These are phyloP conservation scores for Gallinago media DNA, from an alignment of 2,113 vertebrate genomes.

Conservation along the genomic window DNA sequence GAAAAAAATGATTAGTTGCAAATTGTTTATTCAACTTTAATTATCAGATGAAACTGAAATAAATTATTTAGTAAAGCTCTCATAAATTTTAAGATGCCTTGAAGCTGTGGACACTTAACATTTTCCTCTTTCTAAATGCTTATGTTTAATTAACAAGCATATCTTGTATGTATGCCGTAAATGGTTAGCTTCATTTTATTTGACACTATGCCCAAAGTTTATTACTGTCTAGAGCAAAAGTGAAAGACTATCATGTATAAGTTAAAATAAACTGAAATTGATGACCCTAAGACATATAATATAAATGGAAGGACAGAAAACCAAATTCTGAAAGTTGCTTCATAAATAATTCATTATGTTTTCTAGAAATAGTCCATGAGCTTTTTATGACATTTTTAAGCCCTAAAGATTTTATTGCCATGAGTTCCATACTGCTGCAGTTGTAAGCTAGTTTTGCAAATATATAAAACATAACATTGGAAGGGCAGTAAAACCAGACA, in stretches of 20 bases:
- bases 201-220: conserved; percentile 15
- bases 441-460: conserved; percentile 20
- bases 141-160: conserved; percentile 1
- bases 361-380: conserved; percentile 59
- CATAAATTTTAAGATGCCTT: conserved; percentile 14
- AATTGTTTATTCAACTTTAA: neutral
- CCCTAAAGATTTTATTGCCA: conserved; percentile 63
- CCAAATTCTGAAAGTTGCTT: conserved; percentile 50
- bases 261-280: conserved; percentile 59
- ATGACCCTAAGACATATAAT: conserved; percentile 57
- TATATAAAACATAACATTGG: neutral
- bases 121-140: neutral
- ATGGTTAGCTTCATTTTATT: conserved; percentile 37
- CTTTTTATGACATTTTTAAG: conserved; percentile 63
- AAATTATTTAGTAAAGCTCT: neutral
- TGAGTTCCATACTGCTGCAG: neutral
- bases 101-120: neutral
- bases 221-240: conserved; percentile 58
- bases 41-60: neutral
- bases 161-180: conserved; percentile 16
- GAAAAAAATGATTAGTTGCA: neutral
- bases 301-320: conserved; percentile 67
- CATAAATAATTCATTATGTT: conserved; percentile 73
- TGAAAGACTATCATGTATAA: conserved; percentile 56
- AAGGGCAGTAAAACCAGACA: neutral